phyloP scores from a whole-genome alignment of 1,140 invertebrate species.

The Luehdorfia chinensis region DNA sequence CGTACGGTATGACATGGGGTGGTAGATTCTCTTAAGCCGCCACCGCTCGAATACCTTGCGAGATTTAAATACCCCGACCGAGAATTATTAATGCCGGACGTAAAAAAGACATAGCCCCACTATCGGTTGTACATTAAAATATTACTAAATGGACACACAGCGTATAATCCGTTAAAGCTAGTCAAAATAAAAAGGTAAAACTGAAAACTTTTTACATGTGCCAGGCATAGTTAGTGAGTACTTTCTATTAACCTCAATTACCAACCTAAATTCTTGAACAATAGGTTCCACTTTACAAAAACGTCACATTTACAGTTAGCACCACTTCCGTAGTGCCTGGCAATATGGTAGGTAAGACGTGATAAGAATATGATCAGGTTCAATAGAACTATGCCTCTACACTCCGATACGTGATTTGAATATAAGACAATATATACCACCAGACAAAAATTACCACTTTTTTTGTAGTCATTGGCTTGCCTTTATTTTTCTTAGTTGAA shows the following conservation, averaged over 20 bases:
- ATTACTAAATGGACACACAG: too few relatives aligned
- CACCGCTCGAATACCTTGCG: too few relatives aligned
- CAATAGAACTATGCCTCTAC: slow-evolving; percentile 22
- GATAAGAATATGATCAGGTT: slow-evolving; percentile 18
- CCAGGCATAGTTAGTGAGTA: not conserved
- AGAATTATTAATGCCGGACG: too few relatives aligned
- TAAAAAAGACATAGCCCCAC: too few relatives aligned
- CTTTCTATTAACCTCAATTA: slow-evolving; percentile 22
- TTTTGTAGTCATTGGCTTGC: too few relatives aligned
- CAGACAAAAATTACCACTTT: not conserved
- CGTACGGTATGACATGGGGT: too few relatives aligned
- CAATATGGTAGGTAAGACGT: slow-evolving; percentile 20
- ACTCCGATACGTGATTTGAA: slow-evolving; percentile 22
- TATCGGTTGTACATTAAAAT: not conserved
- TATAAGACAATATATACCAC: slow-evolving; percentile 2
- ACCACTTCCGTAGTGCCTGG: slow-evolving; percentile 18
- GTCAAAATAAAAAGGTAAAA: too few relatives aligned
- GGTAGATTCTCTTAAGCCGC: too few relatives aligned
- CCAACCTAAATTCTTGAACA: slow-evolving; percentile 20
- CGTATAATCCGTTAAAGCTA: too few relatives aligned
- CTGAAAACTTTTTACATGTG: not conserved
- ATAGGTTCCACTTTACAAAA: slow-evolving; percentile 24
- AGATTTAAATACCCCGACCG: too few relatives aligned
- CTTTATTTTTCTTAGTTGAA: too few relatives aligned
- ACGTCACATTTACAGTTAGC: slow-evolving; percentile 22